These are phyloP conservation scores for Cuculus canorus DNA, from an alignment of 2,797 vertebrate species.

Conservation along the genomic window DNA sequence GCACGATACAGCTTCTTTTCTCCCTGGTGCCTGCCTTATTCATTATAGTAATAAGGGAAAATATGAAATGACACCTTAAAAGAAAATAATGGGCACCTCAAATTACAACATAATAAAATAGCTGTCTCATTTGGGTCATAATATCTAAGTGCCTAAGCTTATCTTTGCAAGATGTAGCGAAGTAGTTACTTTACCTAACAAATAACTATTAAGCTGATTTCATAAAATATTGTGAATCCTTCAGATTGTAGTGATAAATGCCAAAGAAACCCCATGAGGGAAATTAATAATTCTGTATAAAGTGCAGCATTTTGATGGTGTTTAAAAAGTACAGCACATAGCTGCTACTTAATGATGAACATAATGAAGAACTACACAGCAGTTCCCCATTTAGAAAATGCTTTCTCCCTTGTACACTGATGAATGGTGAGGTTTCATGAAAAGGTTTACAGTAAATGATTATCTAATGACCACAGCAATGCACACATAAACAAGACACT, in stretches of 20 bases:
- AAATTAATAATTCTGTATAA: constrained; percentile 14
- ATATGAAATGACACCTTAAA: not conserved
- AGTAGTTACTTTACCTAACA: not conserved
- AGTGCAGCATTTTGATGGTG: not conserved
- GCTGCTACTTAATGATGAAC: not conserved
- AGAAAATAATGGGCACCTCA: not conserved
- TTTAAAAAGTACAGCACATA: not conserved
- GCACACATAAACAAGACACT: not conserved
- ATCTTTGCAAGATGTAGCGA: not conserved
- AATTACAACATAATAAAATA: not conserved
- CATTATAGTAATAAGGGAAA: not conserved
- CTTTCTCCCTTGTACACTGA: not conserved
- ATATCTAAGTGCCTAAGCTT: not conserved
- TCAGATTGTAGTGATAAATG: not conserved
- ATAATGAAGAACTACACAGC: constrained; percentile 23
- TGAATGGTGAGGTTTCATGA: not conserved
- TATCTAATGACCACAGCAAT: not conserved
- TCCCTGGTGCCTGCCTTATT: not conserved
- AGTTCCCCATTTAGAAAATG: not conserved
- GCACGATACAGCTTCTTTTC: not conserved
- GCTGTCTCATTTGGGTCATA: not conserved
- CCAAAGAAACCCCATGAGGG: not conserved
- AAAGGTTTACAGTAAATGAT: not conserved
- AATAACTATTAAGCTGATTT: not conserved
- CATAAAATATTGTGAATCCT: not conserved